These are phyloP conservation scores for Ostrea denselamellosa DNA, from an alignment of 1,140 invertebrate genomes.

Conservation along the genomic window DNA sequence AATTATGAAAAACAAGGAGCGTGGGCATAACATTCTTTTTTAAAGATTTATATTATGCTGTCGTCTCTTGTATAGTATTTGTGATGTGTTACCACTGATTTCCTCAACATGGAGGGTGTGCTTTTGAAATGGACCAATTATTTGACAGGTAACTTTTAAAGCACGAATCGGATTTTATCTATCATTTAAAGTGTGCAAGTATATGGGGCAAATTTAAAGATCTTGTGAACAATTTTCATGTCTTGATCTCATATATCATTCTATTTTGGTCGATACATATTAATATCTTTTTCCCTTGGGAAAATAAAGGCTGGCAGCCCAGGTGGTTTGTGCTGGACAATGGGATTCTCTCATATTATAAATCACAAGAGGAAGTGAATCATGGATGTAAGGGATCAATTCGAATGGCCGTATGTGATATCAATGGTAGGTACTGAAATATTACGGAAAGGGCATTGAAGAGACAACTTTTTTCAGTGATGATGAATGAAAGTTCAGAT, in stretches of 20 bases:
- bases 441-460: no score
- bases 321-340: constrained; percentile 91
- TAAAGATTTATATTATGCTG: not conserved
- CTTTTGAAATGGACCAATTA: constrained; percentile 92
- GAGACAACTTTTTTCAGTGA: no score
- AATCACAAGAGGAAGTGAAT: constrained; percentile 89
- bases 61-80: not conserved
- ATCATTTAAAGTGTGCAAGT: no score
- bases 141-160: constrained; percentile 83
- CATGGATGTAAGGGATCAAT: constrained; percentile 91
- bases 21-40: not conserved
- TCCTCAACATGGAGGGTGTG: constrained; percentile 84
- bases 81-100: no score
- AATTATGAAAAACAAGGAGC: not conserved
- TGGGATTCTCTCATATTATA: constrained; percentile 89
- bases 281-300: constrained; percentile 11
- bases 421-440: constrained; percentile 83
- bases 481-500: no score
- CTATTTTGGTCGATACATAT: not conserved
- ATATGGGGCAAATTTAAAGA: not conserved
- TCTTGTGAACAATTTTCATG: not conserved
- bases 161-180: no score
- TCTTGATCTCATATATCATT: not conserved
- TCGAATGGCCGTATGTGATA: constrained; percentile 90
- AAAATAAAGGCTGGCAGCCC: constrained; percentile 87